Evolutionary conservation across 1,140 invertebrate species (phyloP), one percentile per base, ranked within the genome.

Genomic region (Zaprionus kolodkinae): DNA sequence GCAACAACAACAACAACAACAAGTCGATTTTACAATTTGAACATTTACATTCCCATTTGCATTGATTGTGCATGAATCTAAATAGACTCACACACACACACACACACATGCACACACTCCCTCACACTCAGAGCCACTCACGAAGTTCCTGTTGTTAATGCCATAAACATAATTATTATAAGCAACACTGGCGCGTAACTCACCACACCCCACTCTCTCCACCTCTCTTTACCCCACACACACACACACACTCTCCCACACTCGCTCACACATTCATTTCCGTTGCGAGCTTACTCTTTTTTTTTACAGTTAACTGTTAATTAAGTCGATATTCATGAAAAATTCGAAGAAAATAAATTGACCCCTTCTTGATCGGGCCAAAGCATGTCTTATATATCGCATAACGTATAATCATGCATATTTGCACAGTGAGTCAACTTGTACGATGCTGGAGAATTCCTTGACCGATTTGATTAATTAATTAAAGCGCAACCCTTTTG

Each of bases 21-120:
- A 13, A 62, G 45, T 59, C 54, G 71, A 54, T 76, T 86, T 87
- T 87, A 87, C 76, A 87, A 79, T 72, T 73, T 67, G 59, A 88
- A 81, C 67, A 88, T 87, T 87, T 87, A 80, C 84, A 87, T 87
- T 88, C 57, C 74, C 78, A 89, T 89, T 88, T 89, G 84, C 84
- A 87, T 87, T 87, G 84, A 87, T 87, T 87, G 84, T 87, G 84
- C 83, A 84, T 87, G 83, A 84, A 81, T 88, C 84, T 80, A 88
- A 78, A 67, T 74, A 83, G 68, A 68, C 66, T 38, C 56, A 57
- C 30, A 48, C 74, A 70, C 6, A 45, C 36, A 61, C 30, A 13
- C 33, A n/a, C n/a, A 54, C 10, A 38, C 43, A 38, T 6, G n/a
- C 50, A 40, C n/a, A 55, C 36, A 11, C 15, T 17, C 38, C 27